Evolutionary conservation across 92 coral and sea anemone species (phyloP).

Genomic region (Desmophyllum pertusum): DNA sequence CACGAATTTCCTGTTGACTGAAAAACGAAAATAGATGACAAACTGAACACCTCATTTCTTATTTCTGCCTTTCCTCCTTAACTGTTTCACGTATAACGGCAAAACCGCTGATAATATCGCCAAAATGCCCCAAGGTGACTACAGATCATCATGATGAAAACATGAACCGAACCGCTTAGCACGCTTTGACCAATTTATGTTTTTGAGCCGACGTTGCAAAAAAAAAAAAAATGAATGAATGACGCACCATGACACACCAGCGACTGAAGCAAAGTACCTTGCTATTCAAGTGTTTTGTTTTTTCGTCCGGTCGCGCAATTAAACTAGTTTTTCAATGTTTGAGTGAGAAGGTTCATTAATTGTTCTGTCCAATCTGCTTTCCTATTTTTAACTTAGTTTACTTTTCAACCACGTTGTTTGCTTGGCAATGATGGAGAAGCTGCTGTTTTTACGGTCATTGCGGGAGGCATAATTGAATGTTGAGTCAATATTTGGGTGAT

Average conservation of each 20-base stretch:
- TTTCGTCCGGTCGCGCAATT: background rate
- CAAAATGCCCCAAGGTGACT: background rate
- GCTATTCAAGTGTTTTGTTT: background rate
- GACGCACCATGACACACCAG: background rate
- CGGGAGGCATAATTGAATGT: constrained; percentile 42
- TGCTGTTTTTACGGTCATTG: constrained; percentile 35
- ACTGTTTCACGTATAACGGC: background rate
- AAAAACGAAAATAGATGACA: background rate
- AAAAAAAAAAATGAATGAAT: background rate
- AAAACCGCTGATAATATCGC: background rate
- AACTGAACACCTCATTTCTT: background rate
- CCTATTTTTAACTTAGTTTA: constrained; percentile 20
- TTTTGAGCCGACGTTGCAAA: background rate
- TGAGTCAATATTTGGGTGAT: constrained; percentile 30
- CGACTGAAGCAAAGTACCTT: background rate
- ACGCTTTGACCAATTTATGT: background rate
- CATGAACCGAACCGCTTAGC: background rate
- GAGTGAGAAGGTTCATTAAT: background rate
- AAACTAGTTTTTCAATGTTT: background rate
- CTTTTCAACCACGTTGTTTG: constrained; percentile 16
- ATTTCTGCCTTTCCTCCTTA: background rate
- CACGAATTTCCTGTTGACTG: constrained; percentile 30
- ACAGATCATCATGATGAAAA: background rate
- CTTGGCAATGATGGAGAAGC: background rate
- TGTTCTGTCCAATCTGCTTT: background rate